Evolutionary conservation across 1,140 invertebrate genomes (phyloP).

Genomic region (Leptinotarsa texana): DNA sequence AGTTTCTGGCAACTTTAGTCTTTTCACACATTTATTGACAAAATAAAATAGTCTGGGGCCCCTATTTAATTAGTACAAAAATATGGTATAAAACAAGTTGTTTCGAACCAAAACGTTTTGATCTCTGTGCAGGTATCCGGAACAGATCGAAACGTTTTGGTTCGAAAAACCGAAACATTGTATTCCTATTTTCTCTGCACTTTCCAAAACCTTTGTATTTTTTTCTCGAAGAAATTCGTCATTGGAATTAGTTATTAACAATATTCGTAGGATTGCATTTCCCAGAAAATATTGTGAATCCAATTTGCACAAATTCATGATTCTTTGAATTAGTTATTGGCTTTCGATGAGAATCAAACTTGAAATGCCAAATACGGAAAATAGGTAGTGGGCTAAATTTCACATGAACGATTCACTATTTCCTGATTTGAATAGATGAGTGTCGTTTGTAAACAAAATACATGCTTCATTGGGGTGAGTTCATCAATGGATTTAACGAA

Average conservation of each 20-base stretch:
- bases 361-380: slow-evolving; percentile 2
- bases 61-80: too few relatives aligned
- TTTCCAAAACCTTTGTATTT: background rate
- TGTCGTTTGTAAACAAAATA: too few relatives aligned
- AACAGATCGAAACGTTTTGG: too few relatives aligned
- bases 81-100: too few relatives aligned
- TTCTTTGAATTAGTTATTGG: background rate
- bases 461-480: too few relatives aligned
- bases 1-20: too few relatives aligned
- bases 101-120: too few relatives aligned
- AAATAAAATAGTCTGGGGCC: too few relatives aligned
- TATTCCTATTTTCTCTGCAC: background rate
- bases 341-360: background rate
- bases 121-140: too few relatives aligned
- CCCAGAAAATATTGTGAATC: background rate
- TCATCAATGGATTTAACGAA: too few relatives aligned
- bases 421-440: too few relatives aligned
- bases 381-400: background rate
- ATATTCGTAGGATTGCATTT: background rate
- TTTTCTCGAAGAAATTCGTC: background rate
- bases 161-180: background rate
- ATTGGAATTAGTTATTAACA: background rate
- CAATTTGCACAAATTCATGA: background rate
- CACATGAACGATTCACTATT: background rate
- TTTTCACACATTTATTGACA: too few relatives aligned